Percentiles rank a stretch among this genome's conserved stretches.
phyloP scores from a whole-genome alignment of 2,888 invertebrate genomes.

The Parapristionchus giblindavisi region DNA sequence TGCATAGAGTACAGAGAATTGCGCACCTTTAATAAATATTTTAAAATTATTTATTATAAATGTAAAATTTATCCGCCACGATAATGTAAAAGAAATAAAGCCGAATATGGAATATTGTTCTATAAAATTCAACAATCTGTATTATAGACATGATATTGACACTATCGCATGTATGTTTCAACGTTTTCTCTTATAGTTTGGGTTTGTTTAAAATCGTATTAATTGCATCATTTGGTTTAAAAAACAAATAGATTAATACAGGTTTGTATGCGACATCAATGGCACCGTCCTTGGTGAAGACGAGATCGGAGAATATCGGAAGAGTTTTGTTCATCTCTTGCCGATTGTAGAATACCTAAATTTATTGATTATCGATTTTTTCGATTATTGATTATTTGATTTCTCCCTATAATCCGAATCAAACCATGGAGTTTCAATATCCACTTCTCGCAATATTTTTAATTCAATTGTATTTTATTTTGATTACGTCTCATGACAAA shows the following conservation, averaged over 20 bases:
- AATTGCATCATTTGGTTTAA: background rate
- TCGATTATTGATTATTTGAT: too few relatives aligned
- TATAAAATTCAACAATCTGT: background rate
- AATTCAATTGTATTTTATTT: too few relatives aligned
- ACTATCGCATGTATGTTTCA: too few relatives aligned
- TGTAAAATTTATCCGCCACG: background rate
- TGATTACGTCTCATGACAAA: too few relatives aligned
- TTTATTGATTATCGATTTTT: background rate
- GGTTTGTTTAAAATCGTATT: background rate
- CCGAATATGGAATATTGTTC: background rate
- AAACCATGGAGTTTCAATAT: too few relatives aligned
- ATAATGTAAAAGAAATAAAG: too few relatives aligned
- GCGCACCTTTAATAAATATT: constrained; percentile 62
- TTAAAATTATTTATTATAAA: background rate
- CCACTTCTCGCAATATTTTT: too few relatives aligned
- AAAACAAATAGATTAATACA: background rate
- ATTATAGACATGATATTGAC: background rate
- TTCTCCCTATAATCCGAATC: too few relatives aligned
- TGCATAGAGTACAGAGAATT: constrained; percentile 90
- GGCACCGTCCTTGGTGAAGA: constrained; percentile 69
- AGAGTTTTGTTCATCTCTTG: constrained; percentile 65
- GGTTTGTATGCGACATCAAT: constrained; percentile 70
- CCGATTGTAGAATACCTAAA: constrained; percentile 65
- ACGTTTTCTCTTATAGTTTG: too few relatives aligned
- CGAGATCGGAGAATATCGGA: constrained; percentile 71